Base-by-base conservation (phyloP, 2,113 vertebrate genomes). In the Crocuta crocuta region DNA sequence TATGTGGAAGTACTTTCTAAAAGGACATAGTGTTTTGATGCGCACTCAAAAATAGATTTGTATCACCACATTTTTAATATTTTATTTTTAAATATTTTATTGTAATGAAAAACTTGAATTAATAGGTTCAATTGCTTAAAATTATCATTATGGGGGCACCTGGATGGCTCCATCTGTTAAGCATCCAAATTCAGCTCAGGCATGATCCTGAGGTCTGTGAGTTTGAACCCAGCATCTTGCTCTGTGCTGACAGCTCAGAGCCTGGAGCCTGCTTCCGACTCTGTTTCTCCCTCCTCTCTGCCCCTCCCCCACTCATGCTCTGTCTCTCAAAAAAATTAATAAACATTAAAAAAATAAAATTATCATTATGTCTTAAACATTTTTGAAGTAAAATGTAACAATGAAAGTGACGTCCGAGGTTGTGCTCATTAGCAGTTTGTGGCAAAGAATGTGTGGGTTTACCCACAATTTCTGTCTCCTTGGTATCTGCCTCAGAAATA, bases 181-280 rank as follows among this genome's bases (percentile, higher is more conserved):
- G 2, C 7, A 7, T 23, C 58, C 8, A 2, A 61, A 7, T 61
- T 61, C 21, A 7, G 58, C 58, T 61, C 58, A 61, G 58, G 58
- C 58, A 61, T 23, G 21, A 61, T 61, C 58, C 19, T 8, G 7
- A 9, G 21, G 58, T 61, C 0, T 23, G 19, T 61, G 58, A 61
- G 8, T 24, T 61, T 9, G 58, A 61, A 21, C 58, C 21, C 21
- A 2, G 8, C 55, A 8, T 21, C 19, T 0, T 5, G 55, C 55
- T 61, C 58, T 61, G 21, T 61, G 8, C 58, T 61, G 58, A 61
- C 21, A 9, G 21, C 7, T 61, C 58, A 9, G 58, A 61, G 21
- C 58, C 21, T 61, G 58, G 21, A 61, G 8, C 2, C 58, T 1
- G 21, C 19, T 61, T 61, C 8, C 0, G 21, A 61, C 23, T 23